phyloP scores from a whole-genome alignment of 2,888 invertebrate species.

The Frankliniella intonsa region DNA sequence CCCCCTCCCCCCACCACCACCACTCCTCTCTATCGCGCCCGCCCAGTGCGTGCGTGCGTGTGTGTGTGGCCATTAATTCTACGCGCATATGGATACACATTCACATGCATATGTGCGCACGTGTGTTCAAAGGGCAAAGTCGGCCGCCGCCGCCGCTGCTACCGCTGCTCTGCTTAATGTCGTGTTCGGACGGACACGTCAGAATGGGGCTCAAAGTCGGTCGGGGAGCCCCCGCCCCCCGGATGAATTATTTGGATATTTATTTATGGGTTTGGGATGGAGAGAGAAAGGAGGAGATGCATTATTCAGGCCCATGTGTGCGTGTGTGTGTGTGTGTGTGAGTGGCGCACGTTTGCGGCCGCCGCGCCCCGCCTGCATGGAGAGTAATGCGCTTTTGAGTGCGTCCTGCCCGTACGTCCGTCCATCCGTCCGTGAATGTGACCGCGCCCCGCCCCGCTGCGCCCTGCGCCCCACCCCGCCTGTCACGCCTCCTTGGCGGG shows the following conservation, averaged over 20 bases:
- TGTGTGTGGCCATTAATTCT: slow-evolving; percentile 14
- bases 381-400: no score
- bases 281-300: not conserved
- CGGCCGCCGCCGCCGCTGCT: not conserved
- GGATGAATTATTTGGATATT: not conserved
- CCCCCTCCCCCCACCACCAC: not conserved
- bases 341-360: not conserved
- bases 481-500: no score
- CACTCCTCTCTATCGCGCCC: no score
- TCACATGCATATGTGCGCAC: slow-evolving; percentile 26
- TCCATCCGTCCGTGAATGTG: no score
- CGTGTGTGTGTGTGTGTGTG: not conserved
- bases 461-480: no score
- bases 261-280: slow-evolving; percentile 14
- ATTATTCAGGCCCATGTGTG: slow-evolving; percentile 2
- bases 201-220: slow-evolving; percentile 2
- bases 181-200: not conserved
- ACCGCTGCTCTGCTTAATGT: not conserved
- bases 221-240: not conserved
- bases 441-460: no score
- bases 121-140: not conserved
- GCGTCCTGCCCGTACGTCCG: no score
- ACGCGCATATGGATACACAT: slow-evolving; percentile 26
- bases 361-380: no score
- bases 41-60: not conserved